These are phyloP conservation scores for Drosophila buzzatii DNA, from an alignment of 2,888 invertebrate species.

Conservation along the genomic window DNA sequence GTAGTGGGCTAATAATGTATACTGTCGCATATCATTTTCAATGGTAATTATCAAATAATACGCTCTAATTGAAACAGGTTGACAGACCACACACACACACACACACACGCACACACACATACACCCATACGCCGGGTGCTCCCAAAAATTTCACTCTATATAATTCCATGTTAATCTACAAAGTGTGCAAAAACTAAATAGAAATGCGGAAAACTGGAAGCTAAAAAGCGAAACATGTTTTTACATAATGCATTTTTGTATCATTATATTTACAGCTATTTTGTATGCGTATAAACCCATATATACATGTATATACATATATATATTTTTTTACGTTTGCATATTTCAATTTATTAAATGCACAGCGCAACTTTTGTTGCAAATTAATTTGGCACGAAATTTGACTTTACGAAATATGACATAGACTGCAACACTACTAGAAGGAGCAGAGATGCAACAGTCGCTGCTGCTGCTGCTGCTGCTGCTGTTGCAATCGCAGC, in stretches of 20 bases:
- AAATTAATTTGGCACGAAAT: conserved; percentile 75
- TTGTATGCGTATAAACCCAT: not conserved
- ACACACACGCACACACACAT: not conserved
- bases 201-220: conserved; percentile 3
- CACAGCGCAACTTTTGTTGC: conserved; percentile 71
- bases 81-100: not conserved
- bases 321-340: conserved; percentile 31
- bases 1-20: not conserved
- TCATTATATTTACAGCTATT: conserved; percentile 3
- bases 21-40: conserved; percentile 14
- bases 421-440: conserved; percentile 7
- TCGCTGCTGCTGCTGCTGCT: not conserved
- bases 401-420: conserved; percentile 61
- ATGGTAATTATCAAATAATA: conserved; percentile 28
- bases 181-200: conserved; percentile 1
- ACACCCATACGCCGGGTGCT: not conserved
- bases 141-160: not conserved
- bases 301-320: no score
- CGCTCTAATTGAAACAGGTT: conserved; percentile 19
- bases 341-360: conserved; percentile 74
- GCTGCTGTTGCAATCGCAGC: conserved; percentile 11
- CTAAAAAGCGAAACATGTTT: conserved; percentile 8
- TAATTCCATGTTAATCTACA: conserved; percentile 8
- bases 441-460: conserved; percentile 28
- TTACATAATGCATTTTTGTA: conserved; percentile 10